A percentile compares a stretch with the other conserved stretches of the same genome.
These are phyloP conservation scores for Euura saliciscinereae DNA, from an alignment of 1,140 invertebrate species.

Conservation along the genomic window DNA sequence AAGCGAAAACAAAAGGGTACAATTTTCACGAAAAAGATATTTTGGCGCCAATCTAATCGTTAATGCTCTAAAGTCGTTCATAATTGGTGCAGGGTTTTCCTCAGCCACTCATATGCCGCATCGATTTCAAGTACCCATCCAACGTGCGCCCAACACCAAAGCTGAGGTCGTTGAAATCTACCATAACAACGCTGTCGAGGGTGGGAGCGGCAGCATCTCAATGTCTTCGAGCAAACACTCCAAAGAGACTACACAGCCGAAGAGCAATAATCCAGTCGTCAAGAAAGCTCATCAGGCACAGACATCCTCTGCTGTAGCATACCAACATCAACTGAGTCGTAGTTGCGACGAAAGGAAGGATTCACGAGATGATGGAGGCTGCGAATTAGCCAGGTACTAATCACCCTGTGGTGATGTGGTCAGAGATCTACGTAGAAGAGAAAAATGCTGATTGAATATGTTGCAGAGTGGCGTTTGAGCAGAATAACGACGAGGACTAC, in stretches of 20 bases:
- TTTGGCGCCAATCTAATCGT: too few species aligned
- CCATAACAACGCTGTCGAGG: constrained; percentile 53
- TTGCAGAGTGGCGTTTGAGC: background rate
- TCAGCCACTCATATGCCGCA: background rate
- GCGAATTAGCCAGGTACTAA: background rate
- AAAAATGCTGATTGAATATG: too few species aligned
- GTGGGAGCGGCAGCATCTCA: constrained; percentile 36
- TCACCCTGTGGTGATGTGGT: too few species aligned
- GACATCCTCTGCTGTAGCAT: constrained; percentile 9
- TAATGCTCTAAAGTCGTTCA: too few species aligned
- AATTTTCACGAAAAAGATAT: too few species aligned
- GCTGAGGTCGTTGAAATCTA: constrained; percentile 58
- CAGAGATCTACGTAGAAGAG: too few species aligned
- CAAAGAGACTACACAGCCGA: constrained; percentile 18
- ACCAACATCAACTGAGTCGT: background rate
- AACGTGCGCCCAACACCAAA: background rate
- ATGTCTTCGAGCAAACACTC: constrained; percentile 35
- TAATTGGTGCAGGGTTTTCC: background rate
- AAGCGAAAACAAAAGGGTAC: constrained; percentile 35
- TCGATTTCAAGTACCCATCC: background rate
- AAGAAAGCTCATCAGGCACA: constrained; percentile 9
- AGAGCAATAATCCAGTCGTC: constrained; percentile 15
- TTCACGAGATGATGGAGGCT: background rate
- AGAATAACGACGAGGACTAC: constrained; percentile 8
- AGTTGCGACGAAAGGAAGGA: background rate